Base-by-base conservation (phyloP, 1,140 invertebrate genomes). In the Dufourea novaeangliae region DNA sequence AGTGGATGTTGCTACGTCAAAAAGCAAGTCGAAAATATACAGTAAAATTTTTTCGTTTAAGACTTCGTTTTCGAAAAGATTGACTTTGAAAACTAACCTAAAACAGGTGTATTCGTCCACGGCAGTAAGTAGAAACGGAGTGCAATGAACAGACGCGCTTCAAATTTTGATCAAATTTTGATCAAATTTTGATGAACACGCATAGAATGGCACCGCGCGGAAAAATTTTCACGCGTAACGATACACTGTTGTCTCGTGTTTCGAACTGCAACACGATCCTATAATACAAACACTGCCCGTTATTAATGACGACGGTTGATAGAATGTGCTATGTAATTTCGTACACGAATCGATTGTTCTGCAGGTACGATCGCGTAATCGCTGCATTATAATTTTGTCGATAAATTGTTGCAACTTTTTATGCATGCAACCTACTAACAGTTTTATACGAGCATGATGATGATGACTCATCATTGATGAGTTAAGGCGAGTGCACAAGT, bases 241-340 rank as follows among this genome's bases (percentile, higher is more conserved):
- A 59, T 46, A 62, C 11, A 46, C 32, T 17, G 12, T 37, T 34
- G 41, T 4, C 20, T 72, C 14, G 12, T 25, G 12, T 72, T 72
- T 62, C 69, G 14, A 3, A 20, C 27, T 22, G 57, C 34, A 72
- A 62, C 17, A 14, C 59, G 44, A 73, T 63, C 44, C 22, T 54
- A 12, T 44, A 17, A 34, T 17, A n/a, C 22, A 52, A 72, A 52
- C 52, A 22, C 0, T 10, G 11, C 10, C n/a, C 37, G 22, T 44
- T 70, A 69, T 56, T n/a, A 39, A 25, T 10, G n/a, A 22, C 17
- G 37, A 14, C n/a, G 20, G 29, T 37, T 68, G 22, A 14, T 20
- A 56, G 25, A n/a, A 17, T 52, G 29, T 22, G 2, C 20, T 25
- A 25, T 25, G 32, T n/a, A 52, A 34, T 52, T 39, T 56, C 22